Conservation (phyloP, 2,113 vertebrate genomes). For the Micromys minutus region DNA sequence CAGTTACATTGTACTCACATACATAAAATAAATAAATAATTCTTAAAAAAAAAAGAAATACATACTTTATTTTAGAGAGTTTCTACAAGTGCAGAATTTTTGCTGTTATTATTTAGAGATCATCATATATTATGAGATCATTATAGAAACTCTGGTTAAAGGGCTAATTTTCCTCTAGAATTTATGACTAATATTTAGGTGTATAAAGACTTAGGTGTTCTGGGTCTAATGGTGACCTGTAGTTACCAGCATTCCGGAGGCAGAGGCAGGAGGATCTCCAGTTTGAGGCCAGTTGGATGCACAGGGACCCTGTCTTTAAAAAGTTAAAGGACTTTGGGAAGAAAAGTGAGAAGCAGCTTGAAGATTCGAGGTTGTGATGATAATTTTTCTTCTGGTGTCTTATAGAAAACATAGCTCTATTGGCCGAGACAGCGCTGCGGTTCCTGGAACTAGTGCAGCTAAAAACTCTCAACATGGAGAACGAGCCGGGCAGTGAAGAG, state of each 20-base stretch:
- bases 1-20: too few species aligned
- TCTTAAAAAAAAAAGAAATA: too few species aligned
- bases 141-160: slow-evolving; percentile 21
- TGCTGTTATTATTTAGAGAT: background rate
- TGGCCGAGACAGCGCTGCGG: slow-evolving; percentile 97
- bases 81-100: background rate
- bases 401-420: slow-evolving; percentile 96
- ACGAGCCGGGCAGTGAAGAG: slow-evolving; percentile 93
- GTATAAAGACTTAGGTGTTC: background rate
- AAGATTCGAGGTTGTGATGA: background rate
- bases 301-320: background rate
- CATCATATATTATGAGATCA: background rate
- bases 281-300: background rate
- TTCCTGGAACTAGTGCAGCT: slow-evolving; percentile 98
- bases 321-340: background rate
- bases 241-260: background rate
- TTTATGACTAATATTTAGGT: slow-evolving; percentile 30
- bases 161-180: background rate
- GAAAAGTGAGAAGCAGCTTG: background rate
- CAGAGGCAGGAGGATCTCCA: background rate
- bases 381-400: slow-evolving; percentile 40
- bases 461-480: slow-evolving; percentile 95
- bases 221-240: background rate
- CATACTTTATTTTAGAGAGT: background rate
- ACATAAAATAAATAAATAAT: too few species aligned